Percentiles rank a stretch among this genome's conserved stretches.
These are phyloP conservation scores for Boleophthalmus pectinirostris DNA, from an alignment of 2,113 vertebrate species.

Conservation along the genomic window DNA sequence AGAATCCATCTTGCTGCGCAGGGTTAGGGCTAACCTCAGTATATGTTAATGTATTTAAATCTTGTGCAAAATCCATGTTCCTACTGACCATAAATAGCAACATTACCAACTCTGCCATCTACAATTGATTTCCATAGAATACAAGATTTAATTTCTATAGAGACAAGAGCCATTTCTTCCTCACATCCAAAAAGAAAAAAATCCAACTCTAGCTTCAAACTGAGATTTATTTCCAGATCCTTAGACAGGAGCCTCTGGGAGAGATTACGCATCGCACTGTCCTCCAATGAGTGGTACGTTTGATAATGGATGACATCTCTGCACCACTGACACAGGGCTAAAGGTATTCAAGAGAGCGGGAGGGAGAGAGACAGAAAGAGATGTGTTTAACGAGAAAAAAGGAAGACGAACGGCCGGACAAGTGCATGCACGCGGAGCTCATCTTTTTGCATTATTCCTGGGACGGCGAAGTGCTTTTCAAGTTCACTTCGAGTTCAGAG, in stretches of 20 bases:
- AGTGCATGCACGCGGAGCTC: conserved; percentile 61
- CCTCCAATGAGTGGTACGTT: conserved; percentile 53
- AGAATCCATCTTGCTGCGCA: too few relatives aligned
- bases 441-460: conserved; percentile 10
- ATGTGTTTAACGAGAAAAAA: background rate
- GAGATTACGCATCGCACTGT: conserved; percentile 12
- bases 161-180: background rate
- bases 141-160: too few relatives aligned
- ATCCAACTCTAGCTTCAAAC: background rate
- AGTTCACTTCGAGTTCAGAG: conserved; percentile 63
- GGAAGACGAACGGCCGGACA: conserved; percentile 59
- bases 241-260: conserved; percentile 17
- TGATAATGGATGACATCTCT: conserved; percentile 60
- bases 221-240: conserved; percentile 14
- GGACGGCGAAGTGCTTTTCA: conserved; percentile 3
- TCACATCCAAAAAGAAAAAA: background rate
- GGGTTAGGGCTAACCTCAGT: too few relatives aligned
- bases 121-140: background rate
- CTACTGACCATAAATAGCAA: too few relatives aligned
- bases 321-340: conserved; percentile 54
- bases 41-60: too few relatives aligned
- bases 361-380: background rate
- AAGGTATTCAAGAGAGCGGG: conserved; percentile 38
- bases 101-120: too few relatives aligned
- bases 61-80: too few relatives aligned